A percentile compares a stretch with the other conserved stretches of the same genome.
Evolutionary conservation across 2,113 vertebrate species (phyloP).

Genomic region (Phyllopteryx taeniolatus): DNA sequence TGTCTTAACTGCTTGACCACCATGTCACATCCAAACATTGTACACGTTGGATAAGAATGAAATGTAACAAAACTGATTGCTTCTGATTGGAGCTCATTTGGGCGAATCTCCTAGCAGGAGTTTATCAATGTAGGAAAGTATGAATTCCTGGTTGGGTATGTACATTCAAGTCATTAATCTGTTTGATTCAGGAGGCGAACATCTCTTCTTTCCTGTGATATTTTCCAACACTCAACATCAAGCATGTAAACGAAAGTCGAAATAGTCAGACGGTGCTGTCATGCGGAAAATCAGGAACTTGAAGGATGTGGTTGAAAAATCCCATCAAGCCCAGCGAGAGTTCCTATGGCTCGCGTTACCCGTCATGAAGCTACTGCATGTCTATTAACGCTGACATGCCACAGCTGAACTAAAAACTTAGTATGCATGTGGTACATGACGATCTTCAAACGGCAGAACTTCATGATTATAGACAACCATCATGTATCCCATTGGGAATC

Average conservation of each 20-base stretch:
- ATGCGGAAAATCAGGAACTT: constrained; percentile 63
- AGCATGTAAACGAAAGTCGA: constrained; percentile 66
- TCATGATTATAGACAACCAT: background rate
- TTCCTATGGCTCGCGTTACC: constrained; percentile 55
- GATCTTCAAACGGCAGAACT: background rate
- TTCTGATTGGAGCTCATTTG: too few species aligned
- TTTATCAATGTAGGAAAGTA: too few species aligned
- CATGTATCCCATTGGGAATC: background rate
- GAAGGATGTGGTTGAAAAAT: constrained; percentile 42
- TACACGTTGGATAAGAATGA: too few species aligned
- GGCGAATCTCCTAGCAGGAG: too few species aligned
- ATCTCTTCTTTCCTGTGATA: constrained; percentile 44
- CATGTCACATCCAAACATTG: too few species aligned
- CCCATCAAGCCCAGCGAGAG: constrained; percentile 35
- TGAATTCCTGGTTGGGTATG: background rate
- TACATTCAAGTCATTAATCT: background rate
- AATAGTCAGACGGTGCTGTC: constrained; percentile 66
- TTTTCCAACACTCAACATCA: constrained; percentile 56
- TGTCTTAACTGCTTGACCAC: too few species aligned
- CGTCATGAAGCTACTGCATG: constrained; percentile 63
- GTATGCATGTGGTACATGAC: background rate
- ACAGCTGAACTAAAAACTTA: background rate
- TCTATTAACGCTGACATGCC: constrained; percentile 65
- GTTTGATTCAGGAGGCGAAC: background rate
- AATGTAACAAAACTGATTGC: too few species aligned